Evolutionary conservation across 2,888 invertebrate species (phyloP).

Genomic region (Sipunculus nudus): DNA sequence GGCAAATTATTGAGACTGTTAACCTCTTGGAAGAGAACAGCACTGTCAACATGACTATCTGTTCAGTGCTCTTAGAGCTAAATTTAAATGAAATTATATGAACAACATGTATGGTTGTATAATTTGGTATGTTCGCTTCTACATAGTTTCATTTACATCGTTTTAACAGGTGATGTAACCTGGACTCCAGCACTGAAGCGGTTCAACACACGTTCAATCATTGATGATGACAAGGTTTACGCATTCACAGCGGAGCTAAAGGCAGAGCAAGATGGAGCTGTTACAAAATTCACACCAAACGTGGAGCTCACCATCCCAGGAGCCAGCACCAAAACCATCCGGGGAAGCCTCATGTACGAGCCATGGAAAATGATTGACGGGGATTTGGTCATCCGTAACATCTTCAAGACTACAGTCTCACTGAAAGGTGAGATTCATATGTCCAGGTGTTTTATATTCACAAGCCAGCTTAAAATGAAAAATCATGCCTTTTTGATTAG

Average conservation of each 20-base stretch:
- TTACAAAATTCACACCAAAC: constrained; percentile 40
- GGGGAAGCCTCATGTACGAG: constrained; percentile 17
- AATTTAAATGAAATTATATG: too few species aligned
- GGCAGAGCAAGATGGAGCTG: constrained; percentile 35
- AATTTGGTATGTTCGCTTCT: too few species aligned
- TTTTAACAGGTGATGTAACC: constrained; percentile 39
- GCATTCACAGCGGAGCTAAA: constrained; percentile 45
- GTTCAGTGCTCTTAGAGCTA: too few species aligned
- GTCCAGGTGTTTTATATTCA: too few species aligned
- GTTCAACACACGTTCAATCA: constrained; percentile 38
- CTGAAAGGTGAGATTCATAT: too few species aligned
- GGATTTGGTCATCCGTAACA: constrained; percentile 22
- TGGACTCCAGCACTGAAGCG: constrained; percentile 41
- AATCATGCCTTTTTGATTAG: too few species aligned
- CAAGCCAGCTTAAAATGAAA: too few species aligned
- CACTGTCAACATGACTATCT: too few species aligned
- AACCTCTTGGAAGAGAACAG: too few species aligned
- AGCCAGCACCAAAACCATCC: constrained; percentile 7
- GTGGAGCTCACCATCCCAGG: constrained; percentile 21
- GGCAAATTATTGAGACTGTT: too few species aligned
- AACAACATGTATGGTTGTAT: too few species aligned
- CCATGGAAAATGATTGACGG: constrained; percentile 16
- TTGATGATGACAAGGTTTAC: constrained; percentile 48
- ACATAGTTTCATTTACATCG: neutral
- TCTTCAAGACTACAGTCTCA: too few species aligned